Percentiles rank a stretch among this genome's conserved stretches.
Evolutionary conservation across 2,797 vertebrate species (phyloP).

Genomic region (Phataginus tetradactyla): DNA sequence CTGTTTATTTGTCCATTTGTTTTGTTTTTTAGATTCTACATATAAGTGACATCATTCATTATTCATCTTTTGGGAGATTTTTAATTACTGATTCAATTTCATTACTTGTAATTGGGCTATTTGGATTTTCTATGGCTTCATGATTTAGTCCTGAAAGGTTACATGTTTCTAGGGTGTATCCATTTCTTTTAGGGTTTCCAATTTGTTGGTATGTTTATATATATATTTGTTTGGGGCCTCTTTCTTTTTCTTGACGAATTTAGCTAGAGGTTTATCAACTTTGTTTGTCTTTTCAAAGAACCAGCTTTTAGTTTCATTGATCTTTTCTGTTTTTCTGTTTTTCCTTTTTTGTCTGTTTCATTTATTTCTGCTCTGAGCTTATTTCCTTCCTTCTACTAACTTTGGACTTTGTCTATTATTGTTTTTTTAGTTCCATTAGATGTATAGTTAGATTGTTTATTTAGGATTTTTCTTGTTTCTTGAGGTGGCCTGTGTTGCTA

Average conservation of each 20-base stretch:
- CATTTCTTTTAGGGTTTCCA: not conserved
- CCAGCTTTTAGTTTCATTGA: not conserved
- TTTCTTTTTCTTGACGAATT: not conserved
- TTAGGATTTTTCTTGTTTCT: not conserved
- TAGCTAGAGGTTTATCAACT: not conserved
- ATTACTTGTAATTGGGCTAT: not conserved
- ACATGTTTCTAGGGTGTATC: not conserved
- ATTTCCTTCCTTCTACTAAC: not conserved
- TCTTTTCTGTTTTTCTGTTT: not conserved
- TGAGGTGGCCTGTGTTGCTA: not conserved
- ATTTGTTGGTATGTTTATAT: not conserved
- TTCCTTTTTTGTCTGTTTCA: not conserved
- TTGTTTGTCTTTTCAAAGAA: not conserved
- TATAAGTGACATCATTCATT: no score
- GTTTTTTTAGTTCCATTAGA: not conserved
- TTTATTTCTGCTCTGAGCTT: not conserved
- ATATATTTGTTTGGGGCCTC: not conserved
- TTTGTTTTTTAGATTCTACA: no score
- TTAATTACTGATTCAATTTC: not conserved
- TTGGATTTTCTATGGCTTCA: not conserved
- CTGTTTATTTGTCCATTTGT: no score
- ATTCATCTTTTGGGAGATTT: no score
- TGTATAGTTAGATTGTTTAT: not conserved
- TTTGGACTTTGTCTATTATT: not conserved
- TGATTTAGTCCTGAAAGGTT: not conserved